Conservation (phyloP, 2,113 vertebrate species). For the Oncorhynchus nerka region DNA sequence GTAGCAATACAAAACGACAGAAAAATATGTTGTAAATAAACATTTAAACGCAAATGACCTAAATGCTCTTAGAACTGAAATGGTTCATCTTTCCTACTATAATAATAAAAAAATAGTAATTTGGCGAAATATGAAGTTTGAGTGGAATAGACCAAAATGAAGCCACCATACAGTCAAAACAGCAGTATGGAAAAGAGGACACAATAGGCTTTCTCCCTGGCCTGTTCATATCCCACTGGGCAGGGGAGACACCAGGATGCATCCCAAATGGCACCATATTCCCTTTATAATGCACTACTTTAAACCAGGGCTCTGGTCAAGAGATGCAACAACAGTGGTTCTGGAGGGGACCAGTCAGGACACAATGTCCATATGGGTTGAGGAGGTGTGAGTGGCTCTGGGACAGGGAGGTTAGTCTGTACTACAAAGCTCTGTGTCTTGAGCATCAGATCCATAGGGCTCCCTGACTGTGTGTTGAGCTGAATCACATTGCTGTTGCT, state of each 20-base stretch:
- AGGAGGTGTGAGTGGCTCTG: background rate
- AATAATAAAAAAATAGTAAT: slow-evolving; percentile 8
- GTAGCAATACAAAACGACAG: background rate
- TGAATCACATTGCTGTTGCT: slow-evolving; percentile 63
- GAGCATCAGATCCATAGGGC: slow-evolving; percentile 7
- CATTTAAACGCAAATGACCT: slow-evolving; percentile 52
- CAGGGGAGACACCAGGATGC: too few relatives aligned
- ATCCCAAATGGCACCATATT: too few relatives aligned
- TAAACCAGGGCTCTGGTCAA: too few relatives aligned
- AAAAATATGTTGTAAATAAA: slow-evolving; percentile 24
- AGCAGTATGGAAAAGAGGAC: background rate
- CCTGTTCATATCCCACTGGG: too few relatives aligned
- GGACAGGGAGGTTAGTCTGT: background rate
- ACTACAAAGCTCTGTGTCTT: background rate
- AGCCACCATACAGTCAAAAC: background rate
- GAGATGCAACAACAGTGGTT: too few relatives aligned
- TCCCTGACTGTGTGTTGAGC: background rate
- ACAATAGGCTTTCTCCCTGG: background rate
- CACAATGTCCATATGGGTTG: background rate
- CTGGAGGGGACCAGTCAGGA: too few relatives aligned
- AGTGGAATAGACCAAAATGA: background rate
- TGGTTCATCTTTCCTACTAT: slow-evolving; percentile 17
- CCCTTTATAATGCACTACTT: too few relatives aligned
- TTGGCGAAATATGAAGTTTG: slow-evolving; percentile 30
- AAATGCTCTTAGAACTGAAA: slow-evolving; percentile 34